These are phyloP conservation scores for Scophthalmus maximus DNA, from an alignment of 2,113 vertebrate species.

Conservation along the genomic window DNA sequence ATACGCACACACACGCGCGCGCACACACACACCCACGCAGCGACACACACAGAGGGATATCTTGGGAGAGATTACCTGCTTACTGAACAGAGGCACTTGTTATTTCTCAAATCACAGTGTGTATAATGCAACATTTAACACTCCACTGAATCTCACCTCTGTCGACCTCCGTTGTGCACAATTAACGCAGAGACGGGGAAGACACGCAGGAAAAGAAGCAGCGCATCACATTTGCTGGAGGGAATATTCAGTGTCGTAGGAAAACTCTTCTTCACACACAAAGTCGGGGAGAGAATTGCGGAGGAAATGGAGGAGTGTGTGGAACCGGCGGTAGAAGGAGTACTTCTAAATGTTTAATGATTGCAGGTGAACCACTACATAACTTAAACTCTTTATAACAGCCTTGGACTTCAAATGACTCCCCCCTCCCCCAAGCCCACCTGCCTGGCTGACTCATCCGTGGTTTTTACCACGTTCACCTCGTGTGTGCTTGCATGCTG, in stretches of 20 bases:
- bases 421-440: slow-evolving; percentile 1
- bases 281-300: not conserved
- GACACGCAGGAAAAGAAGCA: not conserved
- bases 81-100: slow-evolving; percentile 32
- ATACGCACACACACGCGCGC: slow-evolving; percentile 1
- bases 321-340: slow-evolving; percentile 21
- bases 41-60: not conserved
- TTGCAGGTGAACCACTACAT: slow-evolving; percentile 34
- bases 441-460: slow-evolving; percentile 65
- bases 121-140: slow-evolving; percentile 18
- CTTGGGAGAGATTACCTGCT: slow-evolving; percentile 8
- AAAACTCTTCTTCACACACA: slow-evolving; percentile 14
- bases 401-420: slow-evolving; percentile 37
- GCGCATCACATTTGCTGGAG: not conserved
- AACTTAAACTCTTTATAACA: slow-evolving; percentile 38
- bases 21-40: not conserved
- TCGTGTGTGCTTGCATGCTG: too few species aligned
- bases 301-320: slow-evolving; percentile 16
- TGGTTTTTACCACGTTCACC: too few species aligned
- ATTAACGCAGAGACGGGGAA: slow-evolving; percentile 9
- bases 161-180: slow-evolving; percentile 17
- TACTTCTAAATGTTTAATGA: slow-evolving; percentile 40
- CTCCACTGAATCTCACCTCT: slow-evolving; percentile 6
- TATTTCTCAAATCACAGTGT: slow-evolving; percentile 18
- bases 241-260: not conserved